Percentiles rank a stretch among this genome's conserved stretches.
Evolutionary conservation across 2,888 invertebrate genomes (phyloP).

Genomic region (Drosophila neotestacea): DNA sequence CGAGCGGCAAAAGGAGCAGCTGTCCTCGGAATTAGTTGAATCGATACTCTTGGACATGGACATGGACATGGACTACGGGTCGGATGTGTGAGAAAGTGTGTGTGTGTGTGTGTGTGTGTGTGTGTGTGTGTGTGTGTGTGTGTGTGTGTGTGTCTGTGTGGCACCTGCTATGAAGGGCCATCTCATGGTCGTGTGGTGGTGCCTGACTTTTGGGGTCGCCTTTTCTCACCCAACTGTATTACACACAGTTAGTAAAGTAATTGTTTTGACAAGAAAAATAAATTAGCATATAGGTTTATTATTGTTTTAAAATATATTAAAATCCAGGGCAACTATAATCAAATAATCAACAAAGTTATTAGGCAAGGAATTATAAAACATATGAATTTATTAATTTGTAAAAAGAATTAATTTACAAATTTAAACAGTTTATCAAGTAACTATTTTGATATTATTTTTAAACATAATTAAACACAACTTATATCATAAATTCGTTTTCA

Average conservation of each 20-base stretch:
- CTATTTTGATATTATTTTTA: too few species aligned
- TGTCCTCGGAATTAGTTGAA: slow-evolving; percentile 51
- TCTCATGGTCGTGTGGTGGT: not conserved
- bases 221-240: not conserved
- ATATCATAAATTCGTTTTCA: too few species aligned
- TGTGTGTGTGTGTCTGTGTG: slow-evolving; percentile 8
- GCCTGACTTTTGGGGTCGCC: slow-evolving; percentile 12
- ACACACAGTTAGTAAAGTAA: too few species aligned
- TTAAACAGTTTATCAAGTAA: too few species aligned
- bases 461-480: too few species aligned
- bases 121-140: slow-evolving; percentile 8
- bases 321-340: too few species aligned
- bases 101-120: slow-evolving; percentile 1
- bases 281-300: too few species aligned
- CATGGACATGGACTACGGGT: slow-evolving; percentile 7
- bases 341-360: not conserved
- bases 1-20: slow-evolving; percentile 64
- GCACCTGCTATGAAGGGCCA: slow-evolving; percentile 32
- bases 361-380: too few species aligned
- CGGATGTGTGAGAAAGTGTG: slow-evolving; percentile 1
- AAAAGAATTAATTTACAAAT: too few species aligned
- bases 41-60: slow-evolving; percentile 32
- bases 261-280: too few species aligned
- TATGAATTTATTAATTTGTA: too few species aligned
- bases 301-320: too few species aligned